These are phyloP conservation scores for Phalacrocorax aristotelis DNA, from an alignment of 2,113 vertebrate genomes.

Conservation along the genomic window DNA sequence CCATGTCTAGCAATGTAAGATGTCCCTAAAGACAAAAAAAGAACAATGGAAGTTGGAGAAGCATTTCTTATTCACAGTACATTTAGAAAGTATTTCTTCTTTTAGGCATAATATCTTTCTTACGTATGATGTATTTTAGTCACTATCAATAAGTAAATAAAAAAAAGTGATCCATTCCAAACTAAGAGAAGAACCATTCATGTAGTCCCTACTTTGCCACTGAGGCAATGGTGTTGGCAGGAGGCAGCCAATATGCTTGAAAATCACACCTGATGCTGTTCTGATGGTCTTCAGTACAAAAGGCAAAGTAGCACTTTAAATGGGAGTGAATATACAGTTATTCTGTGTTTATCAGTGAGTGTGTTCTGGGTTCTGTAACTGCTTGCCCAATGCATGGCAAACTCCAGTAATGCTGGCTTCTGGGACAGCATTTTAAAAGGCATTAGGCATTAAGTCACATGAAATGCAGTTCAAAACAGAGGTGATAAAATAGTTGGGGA, in stretches of 20 bases:
- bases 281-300: not conserved
- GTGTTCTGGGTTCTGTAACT: not conserved
- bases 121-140: accelerated
- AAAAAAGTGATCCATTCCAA: not conserved
- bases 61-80: not conserved
- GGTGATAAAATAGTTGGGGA: not conserved
- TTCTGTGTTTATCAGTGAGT: not conserved
- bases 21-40: not conserved
- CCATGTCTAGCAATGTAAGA: not conserved
- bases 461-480: not conserved
- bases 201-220: not conserved
- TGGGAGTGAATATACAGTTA: too few relatives aligned
- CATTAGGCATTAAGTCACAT: not conserved
- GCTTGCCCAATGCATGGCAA: not conserved
- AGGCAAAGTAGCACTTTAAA: not conserved
- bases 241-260: not conserved
- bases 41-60: not conserved
- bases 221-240: not conserved
- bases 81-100: not conserved
- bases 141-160: not conserved
- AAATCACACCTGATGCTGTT: not conserved
- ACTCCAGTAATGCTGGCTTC: not conserved
- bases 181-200: not conserved
- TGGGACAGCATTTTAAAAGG: not conserved
- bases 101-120: not conserved